Evolutionary conservation across 2,888 invertebrate species (phyloP).

Genomic region (Dicycla oo): DNA sequence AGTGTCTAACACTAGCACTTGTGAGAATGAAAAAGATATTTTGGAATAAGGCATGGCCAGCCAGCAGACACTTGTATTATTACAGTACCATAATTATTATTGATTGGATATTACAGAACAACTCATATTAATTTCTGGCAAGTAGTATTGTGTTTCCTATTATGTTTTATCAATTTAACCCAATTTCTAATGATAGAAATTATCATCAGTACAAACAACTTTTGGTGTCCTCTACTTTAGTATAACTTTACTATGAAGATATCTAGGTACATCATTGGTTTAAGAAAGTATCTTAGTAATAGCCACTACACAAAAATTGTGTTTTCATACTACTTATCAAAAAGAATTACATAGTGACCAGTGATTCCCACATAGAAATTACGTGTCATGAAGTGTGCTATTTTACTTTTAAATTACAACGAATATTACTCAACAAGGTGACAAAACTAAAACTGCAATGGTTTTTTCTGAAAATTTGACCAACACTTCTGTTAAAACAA

Average conservation of each 20-base stretch:
- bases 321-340: neutral
- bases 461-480: slow-evolving; percentile 62
- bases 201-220: neutral
- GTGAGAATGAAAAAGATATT: neutral
- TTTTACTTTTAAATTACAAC: slow-evolving; percentile 22
- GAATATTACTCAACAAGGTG: slow-evolving; percentile 41
- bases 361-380: neutral
- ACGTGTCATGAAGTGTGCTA: slow-evolving; percentile 13
- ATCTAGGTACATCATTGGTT: neutral
- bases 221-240: neutral
- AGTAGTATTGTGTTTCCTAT: neutral
- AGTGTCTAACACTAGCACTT: neutral
- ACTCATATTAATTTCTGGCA: neutral
- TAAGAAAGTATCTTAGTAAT: neutral
- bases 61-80: neutral
- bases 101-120: neutral
- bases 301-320: neutral
- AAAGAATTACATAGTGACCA: neutral
- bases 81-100: neutral
- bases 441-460: slow-evolving; percentile 49
- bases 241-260: neutral
- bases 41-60: too few relatives aligned
- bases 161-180: slow-evolving; percentile 27
- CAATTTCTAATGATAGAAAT: slow-evolving; percentile 13
- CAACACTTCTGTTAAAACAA: slow-evolving; percentile 67